Evolutionary conservation across 92 coral and sea anemone genomes (phyloP), one percentile per base, ranked within the genome.

Genomic region (Nematostella vectensis): DNA sequence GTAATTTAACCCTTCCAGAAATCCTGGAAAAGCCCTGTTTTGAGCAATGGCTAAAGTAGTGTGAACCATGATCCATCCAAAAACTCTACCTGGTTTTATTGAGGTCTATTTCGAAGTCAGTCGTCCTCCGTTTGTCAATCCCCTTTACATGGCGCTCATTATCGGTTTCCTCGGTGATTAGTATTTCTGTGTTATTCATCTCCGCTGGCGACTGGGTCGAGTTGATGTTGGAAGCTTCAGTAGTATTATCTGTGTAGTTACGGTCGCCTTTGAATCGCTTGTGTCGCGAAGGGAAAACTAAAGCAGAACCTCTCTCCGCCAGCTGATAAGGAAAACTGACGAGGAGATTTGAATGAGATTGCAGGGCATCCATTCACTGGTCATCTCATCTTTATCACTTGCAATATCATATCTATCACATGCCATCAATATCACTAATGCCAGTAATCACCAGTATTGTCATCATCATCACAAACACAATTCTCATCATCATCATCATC

Each of bases 231-330:
- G n/a, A 6, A 33, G 40, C 40, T 6, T 6, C 40, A 15, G 8
- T 33, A 6, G 40, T 33, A 33, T 33, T 15, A 33, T 33, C 15
- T 33, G 40, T 33, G 40, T 72, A 48, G 29, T 49, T 67, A 8
- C 54, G 53, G 19, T 77, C 88, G 24, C 80, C 75, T 49, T 78
- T 82, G 11, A 71, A 49, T 19, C 88, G 68, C 54, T 91, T 91
- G 57, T 54, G 78, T 27, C 70, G 66, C 59, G 68, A 67, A 1
- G 62, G 82, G 38, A 88, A 59, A 27, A 79, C 61, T 48, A 91
- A 33, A 0, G 98, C 94, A 57, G 91, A 86, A 19, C 93, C 96
- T 45, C 88, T 75, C 50, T 75, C 88, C 10, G 96, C 70, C 11
- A 75, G 85, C 55, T 68, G 83, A 61, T 73, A 86, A 20, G 93